Evolutionary conservation across 2,888 invertebrate species (phyloP).

Genomic region (Idaea aversata): DNA sequence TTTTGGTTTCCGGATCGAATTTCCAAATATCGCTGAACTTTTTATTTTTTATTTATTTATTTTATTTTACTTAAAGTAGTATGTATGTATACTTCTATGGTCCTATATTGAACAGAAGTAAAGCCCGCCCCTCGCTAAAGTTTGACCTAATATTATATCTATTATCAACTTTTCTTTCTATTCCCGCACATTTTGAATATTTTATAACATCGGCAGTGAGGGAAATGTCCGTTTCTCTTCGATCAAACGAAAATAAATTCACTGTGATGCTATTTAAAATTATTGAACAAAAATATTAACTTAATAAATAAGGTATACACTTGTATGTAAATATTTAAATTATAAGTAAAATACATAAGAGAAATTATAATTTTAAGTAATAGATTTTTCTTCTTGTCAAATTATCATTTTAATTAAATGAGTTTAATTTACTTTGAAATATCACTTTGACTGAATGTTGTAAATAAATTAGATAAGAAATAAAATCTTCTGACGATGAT

Average conservation of each 20-base stretch:
- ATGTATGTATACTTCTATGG: too few relatives aligned
- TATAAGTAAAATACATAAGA: conserved; percentile 22
- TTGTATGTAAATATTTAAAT: conserved; percentile 35
- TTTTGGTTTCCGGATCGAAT: too few relatives aligned
- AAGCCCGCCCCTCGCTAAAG: too few relatives aligned
- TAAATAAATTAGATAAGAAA: conserved; percentile 10
- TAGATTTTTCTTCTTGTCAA: conserved; percentile 14
- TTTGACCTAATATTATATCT: too few relatives aligned
- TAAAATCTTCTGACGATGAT: neutral
- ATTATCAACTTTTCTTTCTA: neutral
- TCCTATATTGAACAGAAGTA: too few relatives aligned
- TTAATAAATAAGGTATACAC: conserved; percentile 28
- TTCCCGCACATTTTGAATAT: too few relatives aligned
- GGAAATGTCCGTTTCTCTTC: conserved; percentile 9
- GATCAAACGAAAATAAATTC: conserved; percentile 54
- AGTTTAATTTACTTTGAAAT: conserved; percentile 16
- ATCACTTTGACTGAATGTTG: conserved; percentile 6
- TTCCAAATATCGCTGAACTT: too few relatives aligned
- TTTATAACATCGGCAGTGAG: neutral
- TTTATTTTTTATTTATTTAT: too few relatives aligned
- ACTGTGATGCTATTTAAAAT: conserved; percentile 74
- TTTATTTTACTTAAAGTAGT: too few relatives aligned
- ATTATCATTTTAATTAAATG: neutral
- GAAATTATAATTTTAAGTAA: conserved; percentile 21
- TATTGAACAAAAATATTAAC: conserved; percentile 14